Conservation (phyloP, 1,140 invertebrate species). For the Physella acuta region DNA sequence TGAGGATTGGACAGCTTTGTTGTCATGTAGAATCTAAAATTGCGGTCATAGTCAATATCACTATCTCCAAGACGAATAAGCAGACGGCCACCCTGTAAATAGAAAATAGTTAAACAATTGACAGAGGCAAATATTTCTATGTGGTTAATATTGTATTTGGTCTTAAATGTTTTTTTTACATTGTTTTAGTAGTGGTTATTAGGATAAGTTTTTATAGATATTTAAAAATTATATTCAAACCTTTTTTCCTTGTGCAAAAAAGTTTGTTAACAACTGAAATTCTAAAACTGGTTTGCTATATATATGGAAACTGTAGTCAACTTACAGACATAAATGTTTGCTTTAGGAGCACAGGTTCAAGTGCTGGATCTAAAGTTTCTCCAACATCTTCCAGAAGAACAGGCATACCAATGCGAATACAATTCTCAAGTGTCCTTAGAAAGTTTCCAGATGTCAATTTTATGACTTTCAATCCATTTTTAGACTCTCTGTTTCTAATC, state of each 20-base stretch:
- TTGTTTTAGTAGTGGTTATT: not conserved
- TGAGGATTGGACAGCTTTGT: constrained; percentile 61
- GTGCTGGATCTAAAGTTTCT: constrained; percentile 59
- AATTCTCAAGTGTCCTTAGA: constrained; percentile 60
- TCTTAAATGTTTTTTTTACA: not conserved
- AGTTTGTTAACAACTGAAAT: too few relatives aligned
- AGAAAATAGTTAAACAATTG: too few relatives aligned
- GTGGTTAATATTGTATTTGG: not conserved
- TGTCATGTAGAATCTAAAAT: constrained; percentile 65
- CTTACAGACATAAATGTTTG: constrained; percentile 64
- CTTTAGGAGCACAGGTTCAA: constrained; percentile 60
- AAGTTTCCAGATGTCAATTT: constrained; percentile 70
- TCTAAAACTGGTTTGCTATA: too few relatives aligned
- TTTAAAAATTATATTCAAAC: too few relatives aligned
- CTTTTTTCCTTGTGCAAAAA: too few relatives aligned
- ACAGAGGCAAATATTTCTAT: not conserved
- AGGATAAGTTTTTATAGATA: too few relatives aligned
- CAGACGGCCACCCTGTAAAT: constrained; percentile 54
- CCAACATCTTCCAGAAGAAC: constrained; percentile 60
- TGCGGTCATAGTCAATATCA: constrained; percentile 66
- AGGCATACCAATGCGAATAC: constrained; percentile 59
- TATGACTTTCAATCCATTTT: constrained; percentile 73
- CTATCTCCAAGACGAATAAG: constrained; percentile 59
- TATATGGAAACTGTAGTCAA: not conserved
- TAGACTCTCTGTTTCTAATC: constrained; percentile 79